A percentile compares a stretch with the other conserved stretches of the same genome.
These are phyloP conservation scores for Xiphydria camelus DNA, from an alignment of 2,888 invertebrate species.

Conservation along the genomic window DNA sequence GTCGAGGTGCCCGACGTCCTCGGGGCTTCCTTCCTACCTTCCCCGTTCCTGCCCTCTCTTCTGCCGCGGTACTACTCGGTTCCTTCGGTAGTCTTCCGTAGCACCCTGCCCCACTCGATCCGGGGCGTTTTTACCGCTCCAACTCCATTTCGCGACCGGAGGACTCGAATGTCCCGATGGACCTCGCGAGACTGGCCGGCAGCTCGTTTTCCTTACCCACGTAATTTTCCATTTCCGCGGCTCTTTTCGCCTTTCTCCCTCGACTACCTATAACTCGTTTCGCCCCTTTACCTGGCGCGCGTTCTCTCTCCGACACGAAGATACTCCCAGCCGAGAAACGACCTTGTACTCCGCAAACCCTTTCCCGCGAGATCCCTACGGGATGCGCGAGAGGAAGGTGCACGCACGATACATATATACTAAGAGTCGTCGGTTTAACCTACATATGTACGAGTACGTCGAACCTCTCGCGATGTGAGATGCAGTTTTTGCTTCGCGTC, in stretches of 20 bases:
- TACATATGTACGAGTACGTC: no score
- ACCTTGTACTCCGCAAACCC: no score
- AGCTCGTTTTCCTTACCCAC: background rate
- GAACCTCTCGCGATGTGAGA: no score
- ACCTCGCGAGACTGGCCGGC: background rate
- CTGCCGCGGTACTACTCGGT: conserved; percentile 21
- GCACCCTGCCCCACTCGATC: conserved; percentile 14
- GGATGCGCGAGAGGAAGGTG: no score
- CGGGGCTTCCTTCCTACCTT: conserved; percentile 25
- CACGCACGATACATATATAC: no score
- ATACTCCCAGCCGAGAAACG: no score
- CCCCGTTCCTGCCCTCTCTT: conserved; percentile 15
- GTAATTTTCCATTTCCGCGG: no score
- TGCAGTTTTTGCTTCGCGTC: no score
- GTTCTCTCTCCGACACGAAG: no score
- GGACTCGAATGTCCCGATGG: conserved; percentile 19
- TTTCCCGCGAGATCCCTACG: no score
- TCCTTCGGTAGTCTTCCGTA: conserved; percentile 3
- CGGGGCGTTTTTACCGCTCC: background rate
- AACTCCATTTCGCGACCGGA: conserved; percentile 27
- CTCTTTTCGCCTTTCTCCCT: background rate
- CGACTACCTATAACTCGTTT: background rate
- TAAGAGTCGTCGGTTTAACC: no score
- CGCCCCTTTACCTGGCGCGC: background rate
- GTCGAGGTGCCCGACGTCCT: conserved; percentile 38